Conservation (phyloP, 2,888 invertebrate genomes). For the Caenorhabditis imperialis region DNA sequence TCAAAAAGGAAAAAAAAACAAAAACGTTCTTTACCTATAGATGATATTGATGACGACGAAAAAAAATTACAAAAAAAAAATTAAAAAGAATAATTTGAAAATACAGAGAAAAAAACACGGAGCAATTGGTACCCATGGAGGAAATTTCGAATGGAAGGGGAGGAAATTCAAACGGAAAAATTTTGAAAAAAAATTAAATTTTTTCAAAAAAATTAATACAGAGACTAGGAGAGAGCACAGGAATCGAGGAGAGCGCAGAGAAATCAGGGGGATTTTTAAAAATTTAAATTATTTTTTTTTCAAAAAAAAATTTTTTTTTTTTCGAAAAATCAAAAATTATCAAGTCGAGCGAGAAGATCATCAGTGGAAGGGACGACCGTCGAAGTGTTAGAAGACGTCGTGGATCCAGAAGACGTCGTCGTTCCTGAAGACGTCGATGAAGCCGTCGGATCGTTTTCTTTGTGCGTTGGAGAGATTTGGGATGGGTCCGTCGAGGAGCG, state of each 20-base stretch:
- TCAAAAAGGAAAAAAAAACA: no score
- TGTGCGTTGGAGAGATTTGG: slow-evolving; percentile 57
- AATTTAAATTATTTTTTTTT: slow-evolving; percentile 3
- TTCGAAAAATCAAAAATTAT: no score
- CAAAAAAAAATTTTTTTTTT: no score
- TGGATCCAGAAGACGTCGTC: slow-evolving; percentile 6
- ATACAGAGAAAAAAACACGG: slow-evolving; percentile 4
- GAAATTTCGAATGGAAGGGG: slow-evolving; percentile 4
- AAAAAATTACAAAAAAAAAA: no score
- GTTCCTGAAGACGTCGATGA: slow-evolving; percentile 5
- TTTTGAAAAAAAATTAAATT: not conserved
- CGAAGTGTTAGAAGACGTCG: slow-evolving; percentile 16
- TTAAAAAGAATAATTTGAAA: no score
- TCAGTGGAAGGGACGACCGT: slow-evolving; percentile 48
- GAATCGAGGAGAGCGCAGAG: not conserved
- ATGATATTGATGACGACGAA: no score
- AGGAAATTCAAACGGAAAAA: not conserved
- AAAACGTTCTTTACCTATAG: no score
- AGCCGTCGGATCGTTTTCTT: slow-evolving; percentile 44
- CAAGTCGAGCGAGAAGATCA: slow-evolving; percentile 52
- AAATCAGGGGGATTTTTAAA: not conserved
- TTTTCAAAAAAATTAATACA: no score
- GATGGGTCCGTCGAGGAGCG: not conserved
- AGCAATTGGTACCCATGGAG: not conserved
- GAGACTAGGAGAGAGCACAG: not conserved